phyloP scores from a whole-genome alignment of 2,113 vertebrate genomes.

The Acrocephalus kingi region DNA sequence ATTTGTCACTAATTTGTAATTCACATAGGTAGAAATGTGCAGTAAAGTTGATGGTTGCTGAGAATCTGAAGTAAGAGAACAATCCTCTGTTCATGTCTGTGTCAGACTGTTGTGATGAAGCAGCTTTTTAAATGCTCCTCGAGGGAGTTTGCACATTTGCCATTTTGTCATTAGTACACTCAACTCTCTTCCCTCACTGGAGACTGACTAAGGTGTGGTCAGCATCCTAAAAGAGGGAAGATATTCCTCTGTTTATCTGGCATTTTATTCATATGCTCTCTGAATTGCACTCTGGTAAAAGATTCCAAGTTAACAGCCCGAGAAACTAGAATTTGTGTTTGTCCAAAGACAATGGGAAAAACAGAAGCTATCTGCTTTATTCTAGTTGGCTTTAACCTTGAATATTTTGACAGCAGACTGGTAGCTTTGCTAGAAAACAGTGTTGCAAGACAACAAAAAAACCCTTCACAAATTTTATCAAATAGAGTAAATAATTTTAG shows the following conservation, averaged over 20 bases:
- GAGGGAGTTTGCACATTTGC: neutral
- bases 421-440: neutral
- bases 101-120: neutral
- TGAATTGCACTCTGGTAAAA: neutral
- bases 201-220: neutral
- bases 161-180: neutral
- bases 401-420: neutral
- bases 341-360: neutral
- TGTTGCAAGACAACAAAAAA: neutral
- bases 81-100: neutral
- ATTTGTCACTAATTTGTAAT: slow-evolving; percentile 43
- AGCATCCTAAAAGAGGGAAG: neutral
- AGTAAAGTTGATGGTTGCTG: neutral
- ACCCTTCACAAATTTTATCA: neutral
- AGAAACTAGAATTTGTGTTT: neutral
- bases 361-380: neutral
- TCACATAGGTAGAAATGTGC: slow-evolving; percentile 20
- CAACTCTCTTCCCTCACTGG: neutral
- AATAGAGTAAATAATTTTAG: neutral
- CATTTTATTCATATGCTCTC: neutral
- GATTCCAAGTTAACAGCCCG: neutral
- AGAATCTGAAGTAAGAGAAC: neutral
- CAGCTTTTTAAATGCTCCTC: slow-evolving; percentile 9
- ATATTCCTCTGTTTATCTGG: neutral
- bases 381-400: neutral